Conservation (phyloP, 2,113 vertebrate species). For the Phodopus roborovskii region DNA sequence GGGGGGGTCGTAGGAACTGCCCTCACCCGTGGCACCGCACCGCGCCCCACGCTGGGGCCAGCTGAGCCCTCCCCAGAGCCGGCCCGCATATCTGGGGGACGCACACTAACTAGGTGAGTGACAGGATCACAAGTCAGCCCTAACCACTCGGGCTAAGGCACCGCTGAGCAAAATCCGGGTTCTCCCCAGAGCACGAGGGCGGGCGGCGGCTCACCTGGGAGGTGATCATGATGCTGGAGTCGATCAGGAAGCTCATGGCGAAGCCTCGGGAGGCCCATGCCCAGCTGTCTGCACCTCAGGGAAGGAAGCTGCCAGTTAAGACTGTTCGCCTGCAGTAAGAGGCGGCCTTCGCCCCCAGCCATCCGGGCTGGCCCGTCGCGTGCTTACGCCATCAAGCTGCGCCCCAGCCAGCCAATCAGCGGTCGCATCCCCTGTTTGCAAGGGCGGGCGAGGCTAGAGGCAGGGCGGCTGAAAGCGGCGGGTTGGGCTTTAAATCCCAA, state of each 20-base stretch:
- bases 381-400: slow-evolving; percentile 59
- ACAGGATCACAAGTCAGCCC: background rate
- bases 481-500: rapidly evolving
- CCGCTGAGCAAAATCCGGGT: background rate
- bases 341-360: background rate
- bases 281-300: background rate
- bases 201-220: slow-evolving; percentile 90
- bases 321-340: rapidly evolving
- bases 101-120: background rate
- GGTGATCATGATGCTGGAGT: slow-evolving; percentile 96
- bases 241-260: slow-evolving; percentile 96
- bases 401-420: slow-evolving; percentile 63
- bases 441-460: background rate
- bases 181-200: background rate
- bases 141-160: background rate
- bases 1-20: background rate
- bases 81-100: background rate
- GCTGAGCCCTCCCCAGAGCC: background rate
- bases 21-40: background rate
- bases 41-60: background rate
- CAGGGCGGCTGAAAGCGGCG: background rate
- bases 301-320: background rate
- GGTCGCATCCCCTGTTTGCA: rapidly evolving
- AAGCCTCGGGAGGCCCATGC: background rate
- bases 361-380: rapidly evolving